Conservation (phyloP, 2,113 vertebrate genomes). For the Megatriorchis doriae region DNA sequence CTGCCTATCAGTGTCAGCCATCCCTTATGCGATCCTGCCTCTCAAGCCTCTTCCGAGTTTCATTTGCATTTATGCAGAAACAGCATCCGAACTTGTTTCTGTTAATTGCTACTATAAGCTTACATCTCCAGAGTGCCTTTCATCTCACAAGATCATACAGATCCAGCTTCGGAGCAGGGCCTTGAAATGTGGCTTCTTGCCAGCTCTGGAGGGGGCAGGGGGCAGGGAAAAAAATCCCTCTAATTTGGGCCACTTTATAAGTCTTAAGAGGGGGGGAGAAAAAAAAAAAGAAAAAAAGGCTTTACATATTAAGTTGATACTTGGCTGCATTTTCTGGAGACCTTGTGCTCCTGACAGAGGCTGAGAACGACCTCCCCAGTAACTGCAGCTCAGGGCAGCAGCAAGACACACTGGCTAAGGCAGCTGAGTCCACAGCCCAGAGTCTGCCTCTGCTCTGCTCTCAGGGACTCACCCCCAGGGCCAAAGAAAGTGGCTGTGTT, state of each 20-base stretch:
- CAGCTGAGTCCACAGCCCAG: background rate
- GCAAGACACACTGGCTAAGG: background rate
- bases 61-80: conserved; percentile 19
- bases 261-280: background rate
- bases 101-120: conserved; percentile 40
- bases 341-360: background rate
- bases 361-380: background rate
- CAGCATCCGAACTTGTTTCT: background rate
- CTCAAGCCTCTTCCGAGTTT: background rate
- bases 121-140: conserved; percentile 49
- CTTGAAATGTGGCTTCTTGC: conserved; percentile 3
- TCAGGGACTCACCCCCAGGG: background rate
- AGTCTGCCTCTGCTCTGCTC: background rate
- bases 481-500: background rate
- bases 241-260: background rate
- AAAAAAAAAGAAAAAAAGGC: background rate
- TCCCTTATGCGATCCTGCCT: background rate
- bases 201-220: background rate
- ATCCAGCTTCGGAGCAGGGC: background rate
- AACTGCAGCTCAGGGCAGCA: background rate
- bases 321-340: background rate
- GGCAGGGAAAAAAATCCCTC: background rate
- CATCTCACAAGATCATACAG: conserved; percentile 16
- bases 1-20: background rate
- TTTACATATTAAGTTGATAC: background rate